These are phyloP conservation scores for Chelon auratus DNA, from an alignment of 2,797 vertebrate species.

Conservation along the genomic window DNA sequence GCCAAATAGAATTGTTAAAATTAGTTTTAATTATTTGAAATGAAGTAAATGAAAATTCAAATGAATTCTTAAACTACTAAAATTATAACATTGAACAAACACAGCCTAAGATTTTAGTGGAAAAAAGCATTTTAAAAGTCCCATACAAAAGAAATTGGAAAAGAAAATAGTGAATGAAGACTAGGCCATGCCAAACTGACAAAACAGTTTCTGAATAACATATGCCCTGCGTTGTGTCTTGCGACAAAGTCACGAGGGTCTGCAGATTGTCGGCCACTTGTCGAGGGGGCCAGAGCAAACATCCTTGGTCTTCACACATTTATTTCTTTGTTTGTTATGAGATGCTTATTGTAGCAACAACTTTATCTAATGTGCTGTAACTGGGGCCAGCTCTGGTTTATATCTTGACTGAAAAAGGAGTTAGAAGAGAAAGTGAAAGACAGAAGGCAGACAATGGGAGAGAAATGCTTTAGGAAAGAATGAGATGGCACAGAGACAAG, in stretches of 20 bases:
- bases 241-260: constrained; percentile 54
- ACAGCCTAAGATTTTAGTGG: neutral
- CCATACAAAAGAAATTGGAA: constrained; percentile 1
- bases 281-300: neutral
- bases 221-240: constrained; percentile 56
- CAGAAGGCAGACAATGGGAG: constrained; percentile 38
- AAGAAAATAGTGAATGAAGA: constrained; percentile 45
- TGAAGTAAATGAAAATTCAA: neutral
- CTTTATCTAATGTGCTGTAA: constrained; percentile 27
- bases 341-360: constrained; percentile 63
- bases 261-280: constrained; percentile 52
- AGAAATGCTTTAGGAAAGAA: constrained; percentile 65
- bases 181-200: constrained; percentile 39
- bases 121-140: neutral
- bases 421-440: constrained; percentile 18
- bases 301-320: constrained; percentile 41
- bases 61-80: too few species aligned
- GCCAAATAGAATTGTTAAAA: too few species aligned
- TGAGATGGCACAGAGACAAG: constrained; percentile 68
- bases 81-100: neutral
- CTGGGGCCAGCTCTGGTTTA: constrained; percentile 54
- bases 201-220: constrained; percentile 69
- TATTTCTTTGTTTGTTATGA: constrained; percentile 60
- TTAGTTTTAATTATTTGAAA: neutral
- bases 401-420: constrained; percentile 42